Base-by-base conservation (phyloP, 2,113 vertebrate genomes). In the Thalassarche chlororhynchos region DNA sequence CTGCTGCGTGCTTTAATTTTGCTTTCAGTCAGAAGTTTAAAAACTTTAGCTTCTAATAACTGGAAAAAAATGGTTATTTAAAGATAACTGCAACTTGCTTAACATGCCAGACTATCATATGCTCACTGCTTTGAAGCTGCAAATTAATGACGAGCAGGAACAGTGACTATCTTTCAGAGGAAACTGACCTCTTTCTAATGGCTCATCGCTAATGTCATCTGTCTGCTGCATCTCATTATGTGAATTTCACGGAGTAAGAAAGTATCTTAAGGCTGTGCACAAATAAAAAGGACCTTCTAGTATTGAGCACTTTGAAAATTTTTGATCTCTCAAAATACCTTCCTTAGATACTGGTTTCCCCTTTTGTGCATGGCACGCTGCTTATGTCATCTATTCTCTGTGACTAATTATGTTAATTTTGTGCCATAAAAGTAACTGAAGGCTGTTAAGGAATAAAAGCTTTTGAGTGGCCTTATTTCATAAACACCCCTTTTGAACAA, bases 101-200 rank as follows among this genome's bases (percentile, higher is more conserved):
- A 99, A 99, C 99, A 99, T 98, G 98, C 98, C 98, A 98, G 98
- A 97, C 99, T 99, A 99, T 99, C 99, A 99, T 99, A 99, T 98
- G 99, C 98, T 98, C 71, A 55, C 97, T 95, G 98, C 99, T 99
- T 99, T 99, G 99, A 99, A 99, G 99, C 99, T 98, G 98, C 98
- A 99, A 99, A 99, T 99, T 99, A 99, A 99, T 99, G 99, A 99
- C 97, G 98, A 99, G 98, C 97, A 98, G 98, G 98, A 99, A 99
- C 99, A 99, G 98, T 98, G 98, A 99, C 99, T 99, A 98, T 99
- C 99, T 99, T 99, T 99, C 98, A 98, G 98, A 99, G 98, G 97
- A 99, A 99, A 99, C 99, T 99, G 99, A 99, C 99, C 99, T 99
- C 99, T 99, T 99, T 99, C 99, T 99, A 99, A 99, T 99, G 98